phyloP scores from a whole-genome alignment of 2,888 invertebrate species.

The Dolomedes plantarius region DNA sequence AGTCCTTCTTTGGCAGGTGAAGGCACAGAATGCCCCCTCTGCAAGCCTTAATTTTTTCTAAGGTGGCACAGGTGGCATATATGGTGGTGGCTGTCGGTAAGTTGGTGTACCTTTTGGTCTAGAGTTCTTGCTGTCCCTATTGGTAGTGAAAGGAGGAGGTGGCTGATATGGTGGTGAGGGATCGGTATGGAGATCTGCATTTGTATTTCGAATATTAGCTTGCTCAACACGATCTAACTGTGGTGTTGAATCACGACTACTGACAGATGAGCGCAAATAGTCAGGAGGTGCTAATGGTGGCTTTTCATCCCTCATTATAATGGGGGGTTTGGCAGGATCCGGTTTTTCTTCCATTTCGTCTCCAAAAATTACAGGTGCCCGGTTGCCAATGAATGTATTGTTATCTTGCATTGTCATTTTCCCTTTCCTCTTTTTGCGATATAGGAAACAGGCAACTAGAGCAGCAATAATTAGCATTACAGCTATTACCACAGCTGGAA shows the following conservation, averaged over 20 bases:
- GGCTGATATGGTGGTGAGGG: slow-evolving; percentile 85
- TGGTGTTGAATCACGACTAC: slow-evolving; percentile 77
- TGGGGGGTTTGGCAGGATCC: slow-evolving; percentile 87
- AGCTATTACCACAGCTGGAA: slow-evolving; percentile 89
- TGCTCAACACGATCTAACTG: slow-evolving; percentile 72
- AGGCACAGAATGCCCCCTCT: slow-evolving; percentile 69
- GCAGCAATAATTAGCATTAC: slow-evolving; percentile 91
- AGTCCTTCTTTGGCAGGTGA: slow-evolving; percentile 70
- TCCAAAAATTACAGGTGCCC: slow-evolving; percentile 93
- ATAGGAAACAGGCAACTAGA: slow-evolving; percentile 90
- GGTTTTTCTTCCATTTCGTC: slow-evolving; percentile 97
- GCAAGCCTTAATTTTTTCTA: slow-evolving; percentile 38
- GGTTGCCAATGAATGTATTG: slow-evolving; percentile 79
- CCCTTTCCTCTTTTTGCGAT: slow-evolving; percentile 86
- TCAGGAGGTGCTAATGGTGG: slow-evolving; percentile 94
- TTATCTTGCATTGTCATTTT: slow-evolving; percentile 88
- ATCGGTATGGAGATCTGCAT: slow-evolving; percentile 67
- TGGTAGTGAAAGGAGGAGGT: slow-evolving; percentile 88
- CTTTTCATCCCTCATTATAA: slow-evolving; percentile 95
- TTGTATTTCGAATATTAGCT: slow-evolving; percentile 60
- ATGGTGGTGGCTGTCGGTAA: slow-evolving; percentile 96
- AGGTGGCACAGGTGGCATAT: slow-evolving; percentile 86
- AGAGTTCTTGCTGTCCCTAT: slow-evolving; percentile 83
- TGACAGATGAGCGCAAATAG: slow-evolving; percentile 81
- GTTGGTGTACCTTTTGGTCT: slow-evolving; percentile 91